A percentile compares a stretch with the other conserved stretches of the same genome.
Evolutionary conservation across 2,113 vertebrate species (phyloP).

Genomic region (Heptranchias perlo): DNA sequence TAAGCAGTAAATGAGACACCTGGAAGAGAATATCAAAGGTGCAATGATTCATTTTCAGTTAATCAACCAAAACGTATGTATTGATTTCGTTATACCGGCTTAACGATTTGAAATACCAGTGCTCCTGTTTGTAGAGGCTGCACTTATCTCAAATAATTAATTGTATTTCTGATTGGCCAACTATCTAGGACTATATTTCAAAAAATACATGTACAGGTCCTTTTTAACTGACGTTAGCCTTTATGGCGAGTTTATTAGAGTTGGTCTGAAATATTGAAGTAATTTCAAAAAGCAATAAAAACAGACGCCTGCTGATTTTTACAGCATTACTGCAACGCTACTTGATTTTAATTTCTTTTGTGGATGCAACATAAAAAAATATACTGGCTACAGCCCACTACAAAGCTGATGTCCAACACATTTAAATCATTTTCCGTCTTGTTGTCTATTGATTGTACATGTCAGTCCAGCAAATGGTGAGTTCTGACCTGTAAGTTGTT

Average conservation of each 20-base stretch:
- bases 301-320: not conserved
- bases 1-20: constrained; percentile 33
- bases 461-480: no score
- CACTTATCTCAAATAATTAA: not conserved
- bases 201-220: not conserved
- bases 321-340: not conserved
- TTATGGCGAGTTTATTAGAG: not conserved
- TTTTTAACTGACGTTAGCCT: not conserved
- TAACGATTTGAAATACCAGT: not conserved
- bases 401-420: not conserved
- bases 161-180: not conserved
- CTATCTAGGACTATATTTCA: not conserved
- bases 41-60: constrained; percentile 33
- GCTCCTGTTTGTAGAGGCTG: not conserved
- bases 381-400: not conserved
- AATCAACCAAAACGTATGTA: constrained; percentile 20
- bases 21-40: constrained; percentile 29
- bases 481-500: not conserved
- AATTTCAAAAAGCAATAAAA: constrained; percentile 26
- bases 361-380: not conserved
- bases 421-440: not conserved
- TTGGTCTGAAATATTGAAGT: not conserved
- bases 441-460: not conserved
- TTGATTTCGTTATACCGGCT: not conserved
- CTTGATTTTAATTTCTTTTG: not conserved